phyloP scores from a whole-genome alignment of 2,797 vertebrate species.

The Artibeus jamaicensis region DNA sequence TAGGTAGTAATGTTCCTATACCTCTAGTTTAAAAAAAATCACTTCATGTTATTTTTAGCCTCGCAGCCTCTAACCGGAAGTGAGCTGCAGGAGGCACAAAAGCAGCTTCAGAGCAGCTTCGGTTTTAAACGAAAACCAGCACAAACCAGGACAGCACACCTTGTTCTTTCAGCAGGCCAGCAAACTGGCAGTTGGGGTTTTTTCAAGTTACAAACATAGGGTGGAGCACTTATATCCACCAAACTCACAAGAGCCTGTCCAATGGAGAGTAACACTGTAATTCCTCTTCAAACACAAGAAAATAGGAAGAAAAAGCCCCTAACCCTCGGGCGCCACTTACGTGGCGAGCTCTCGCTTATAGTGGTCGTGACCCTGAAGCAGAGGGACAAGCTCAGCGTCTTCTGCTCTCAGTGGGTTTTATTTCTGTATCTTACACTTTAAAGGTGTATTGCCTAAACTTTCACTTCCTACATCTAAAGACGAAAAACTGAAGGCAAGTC shows the following conservation, averaged over 20 bases:
- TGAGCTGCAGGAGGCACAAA: slow-evolving; percentile 40
- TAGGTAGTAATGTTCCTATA: not conserved
- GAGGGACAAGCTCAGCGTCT: not conserved
- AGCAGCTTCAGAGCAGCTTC: slow-evolving; percentile 8
- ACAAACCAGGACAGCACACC: slow-evolving; percentile 50
- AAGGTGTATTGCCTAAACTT: not conserved
- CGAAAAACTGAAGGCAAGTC: not conserved
- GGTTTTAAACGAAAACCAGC: slow-evolving; percentile 57
- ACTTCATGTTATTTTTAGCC: slow-evolving; percentile 38
- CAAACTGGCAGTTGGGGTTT: slow-evolving; percentile 67
- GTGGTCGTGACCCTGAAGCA: slow-evolving; percentile 2
- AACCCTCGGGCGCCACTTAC: not conserved
- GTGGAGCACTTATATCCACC: slow-evolving; percentile 48
- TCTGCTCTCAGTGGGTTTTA: not conserved
- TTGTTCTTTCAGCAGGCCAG: slow-evolving; percentile 46
- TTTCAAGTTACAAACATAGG: slow-evolving; percentile 63
- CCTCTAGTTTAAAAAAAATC: not conserved
- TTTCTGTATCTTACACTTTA: not conserved
- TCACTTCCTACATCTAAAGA: not conserved
- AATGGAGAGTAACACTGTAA: slow-evolving; percentile 61
- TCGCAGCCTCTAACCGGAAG: slow-evolving; percentile 52
- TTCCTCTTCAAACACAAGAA: slow-evolving; percentile 70
- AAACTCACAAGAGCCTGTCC: slow-evolving; percentile 56
- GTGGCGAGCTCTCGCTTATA: slow-evolving; percentile 39
- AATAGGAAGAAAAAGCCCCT: slow-evolving; percentile 59